These are phyloP conservation scores for Solea solea DNA, from an alignment of 2,113 vertebrate genomes.

Conservation along the genomic window DNA sequence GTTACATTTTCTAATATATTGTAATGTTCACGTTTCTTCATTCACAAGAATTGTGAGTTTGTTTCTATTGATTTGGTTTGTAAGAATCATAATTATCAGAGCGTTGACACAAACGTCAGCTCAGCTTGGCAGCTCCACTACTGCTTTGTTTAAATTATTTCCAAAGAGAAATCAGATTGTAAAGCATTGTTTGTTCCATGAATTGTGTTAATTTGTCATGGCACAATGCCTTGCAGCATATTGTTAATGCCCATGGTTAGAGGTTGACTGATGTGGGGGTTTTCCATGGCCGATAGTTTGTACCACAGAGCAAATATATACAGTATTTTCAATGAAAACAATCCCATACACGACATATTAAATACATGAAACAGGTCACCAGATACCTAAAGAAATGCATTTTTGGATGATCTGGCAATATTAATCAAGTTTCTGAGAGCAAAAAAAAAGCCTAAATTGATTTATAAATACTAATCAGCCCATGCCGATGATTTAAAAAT, in stretches of 20 bases:
- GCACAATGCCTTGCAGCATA: neutral
- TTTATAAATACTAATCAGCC: too few relatives aligned
- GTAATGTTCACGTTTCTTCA: neutral
- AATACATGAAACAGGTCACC: too few relatives aligned
- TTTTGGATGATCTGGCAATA: too few relatives aligned
- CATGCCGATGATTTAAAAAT: too few relatives aligned
- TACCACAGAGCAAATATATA: too few relatives aligned
- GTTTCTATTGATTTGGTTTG: conserved; percentile 6
- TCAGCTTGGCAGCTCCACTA: neutral
- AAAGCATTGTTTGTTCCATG: neutral
- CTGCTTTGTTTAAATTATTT: conserved; percentile 21
- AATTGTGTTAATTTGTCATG: neutral
- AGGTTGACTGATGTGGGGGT: too few relatives aligned
- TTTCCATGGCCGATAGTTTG: too few relatives aligned
- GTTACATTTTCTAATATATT: neutral
- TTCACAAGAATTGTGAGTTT: neutral
- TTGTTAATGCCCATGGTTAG: neutral
- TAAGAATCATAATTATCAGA: conserved; percentile 3
- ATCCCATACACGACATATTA: too few relatives aligned
- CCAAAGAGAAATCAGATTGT: accelerated
- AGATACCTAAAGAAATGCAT: too few relatives aligned
- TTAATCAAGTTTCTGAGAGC: too few relatives aligned
- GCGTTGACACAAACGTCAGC: conserved; percentile 6
- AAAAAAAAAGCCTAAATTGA: too few relatives aligned
- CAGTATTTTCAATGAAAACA: too few relatives aligned